Evolutionary conservation across 1,140 invertebrate species (phyloP).

Genomic region (Bemisia tabaci): DNA sequence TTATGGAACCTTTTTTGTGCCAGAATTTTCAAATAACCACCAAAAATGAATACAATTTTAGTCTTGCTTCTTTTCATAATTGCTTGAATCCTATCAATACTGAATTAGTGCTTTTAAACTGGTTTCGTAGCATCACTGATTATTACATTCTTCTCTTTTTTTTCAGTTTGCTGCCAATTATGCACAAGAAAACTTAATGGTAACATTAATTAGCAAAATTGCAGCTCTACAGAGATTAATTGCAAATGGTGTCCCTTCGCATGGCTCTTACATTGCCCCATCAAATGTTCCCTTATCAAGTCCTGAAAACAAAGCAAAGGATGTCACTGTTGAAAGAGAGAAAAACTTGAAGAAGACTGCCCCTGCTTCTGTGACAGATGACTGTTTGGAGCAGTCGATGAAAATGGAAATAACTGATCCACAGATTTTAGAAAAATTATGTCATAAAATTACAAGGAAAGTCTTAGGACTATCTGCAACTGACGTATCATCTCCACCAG

Average conservation of each 20-base stretch:
- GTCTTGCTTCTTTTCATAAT: no score
- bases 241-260: conserved; percentile 34
- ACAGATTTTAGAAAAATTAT: background rate
- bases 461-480: background rate
- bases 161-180: conserved; percentile 77
- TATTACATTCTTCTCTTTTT: no score
- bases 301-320: conserved; percentile 1
- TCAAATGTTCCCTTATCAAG: conserved; percentile 14
- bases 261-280: background rate
- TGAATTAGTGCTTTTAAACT: no score
- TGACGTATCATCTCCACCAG: background rate
- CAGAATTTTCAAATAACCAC: no score
- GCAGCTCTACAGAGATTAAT: conserved; percentile 52
- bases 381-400: background rate
- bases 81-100: no score
- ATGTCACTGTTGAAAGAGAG: background rate
- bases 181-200: conserved; percentile 65
- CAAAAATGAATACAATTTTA: no score
- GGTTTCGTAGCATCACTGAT: no score
- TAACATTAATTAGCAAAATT: conserved; percentile 59
- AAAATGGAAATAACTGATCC: background rate
- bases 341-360: background rate
- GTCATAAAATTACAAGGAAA: background rate
- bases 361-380: background rate
- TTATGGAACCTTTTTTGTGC: no score